phyloP scores from a whole-genome alignment of 2,113 vertebrate genomes.

The Falcunculus frontatus region DNA sequence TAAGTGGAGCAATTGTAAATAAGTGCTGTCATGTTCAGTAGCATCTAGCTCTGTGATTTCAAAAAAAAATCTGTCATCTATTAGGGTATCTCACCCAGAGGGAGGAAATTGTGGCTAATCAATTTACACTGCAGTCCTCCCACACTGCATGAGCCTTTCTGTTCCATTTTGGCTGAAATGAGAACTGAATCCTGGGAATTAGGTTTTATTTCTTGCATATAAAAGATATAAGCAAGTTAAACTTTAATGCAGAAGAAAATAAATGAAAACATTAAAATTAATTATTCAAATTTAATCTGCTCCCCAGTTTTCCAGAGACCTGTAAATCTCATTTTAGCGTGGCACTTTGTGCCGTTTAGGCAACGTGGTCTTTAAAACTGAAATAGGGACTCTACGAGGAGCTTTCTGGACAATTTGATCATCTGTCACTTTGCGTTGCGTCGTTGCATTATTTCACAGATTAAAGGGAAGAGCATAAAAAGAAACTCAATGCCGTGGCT shows the following conservation, averaged over 20 bases:
- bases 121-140: neutral
- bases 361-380: constrained; percentile 37
- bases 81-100: neutral
- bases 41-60: neutral
- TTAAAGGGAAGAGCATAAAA: neutral
- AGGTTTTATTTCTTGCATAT: constrained; percentile 40
- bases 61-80: neutral
- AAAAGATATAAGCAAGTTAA: constrained; percentile 65
- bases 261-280: constrained; percentile 76
- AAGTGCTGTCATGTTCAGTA: neutral
- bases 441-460: neutral
- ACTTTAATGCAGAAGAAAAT: constrained; percentile 64
- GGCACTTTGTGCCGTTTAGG: constrained; percentile 40
- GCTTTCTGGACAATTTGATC: constrained; percentile 18
- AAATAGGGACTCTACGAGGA: neutral
- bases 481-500: neutral
- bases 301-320: constrained; percentile 48
- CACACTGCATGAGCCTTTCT: neutral
- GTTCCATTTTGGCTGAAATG: constrained; percentile 9
- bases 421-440: neutral
- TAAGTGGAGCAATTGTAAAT: neutral
- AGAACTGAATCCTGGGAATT: constrained; percentile 50
- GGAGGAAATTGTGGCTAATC: neutral
- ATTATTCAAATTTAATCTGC: constrained; percentile 76
- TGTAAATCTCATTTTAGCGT: constrained; percentile 36